These are phyloP conservation scores for Coccyzus lansbergi DNA, from an alignment of 2,797 vertebrate species.

Conservation along the genomic window DNA sequence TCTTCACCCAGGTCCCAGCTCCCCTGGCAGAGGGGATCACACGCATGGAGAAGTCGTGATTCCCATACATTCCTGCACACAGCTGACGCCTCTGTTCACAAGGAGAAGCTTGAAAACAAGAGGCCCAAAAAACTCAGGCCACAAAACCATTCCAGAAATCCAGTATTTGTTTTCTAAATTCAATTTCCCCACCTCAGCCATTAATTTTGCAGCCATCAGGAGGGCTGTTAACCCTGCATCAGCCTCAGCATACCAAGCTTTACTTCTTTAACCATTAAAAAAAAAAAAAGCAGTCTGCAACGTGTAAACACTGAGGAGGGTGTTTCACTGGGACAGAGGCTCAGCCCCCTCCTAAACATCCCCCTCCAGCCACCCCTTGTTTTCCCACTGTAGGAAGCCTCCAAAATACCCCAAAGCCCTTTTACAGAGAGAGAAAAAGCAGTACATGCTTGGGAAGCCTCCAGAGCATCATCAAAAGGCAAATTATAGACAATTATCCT, in stretches of 20 bases:
- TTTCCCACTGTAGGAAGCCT: rapidly evolving
- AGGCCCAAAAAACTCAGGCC: neutral
- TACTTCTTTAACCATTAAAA: neutral
- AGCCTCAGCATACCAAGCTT: neutral
- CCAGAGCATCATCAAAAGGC: conserved; percentile 25
- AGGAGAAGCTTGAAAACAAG: neutral
- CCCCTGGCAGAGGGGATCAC: neutral
- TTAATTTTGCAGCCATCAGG: neutral
- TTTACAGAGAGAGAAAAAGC: neutral
- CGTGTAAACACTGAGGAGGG: rapidly evolving
- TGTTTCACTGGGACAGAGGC: neutral
- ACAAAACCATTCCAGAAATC: neutral
- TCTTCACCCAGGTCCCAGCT: neutral
- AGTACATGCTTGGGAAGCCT: neutral
- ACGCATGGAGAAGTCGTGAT: rapidly evolving
- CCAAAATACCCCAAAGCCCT: conserved; percentile 3
- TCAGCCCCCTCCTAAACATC: neutral
- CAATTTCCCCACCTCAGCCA: rapidly evolving
- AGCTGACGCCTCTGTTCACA: neutral
- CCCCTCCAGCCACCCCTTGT: neutral
- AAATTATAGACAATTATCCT: conserved; percentile 46
- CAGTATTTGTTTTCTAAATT: neutral
- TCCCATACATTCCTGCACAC: neutral
- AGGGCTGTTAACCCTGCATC: neutral
- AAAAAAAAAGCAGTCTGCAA: neutral